Evolutionary conservation across 2,113 vertebrate species (phyloP).

Genomic region (Malurus elegans): DNA sequence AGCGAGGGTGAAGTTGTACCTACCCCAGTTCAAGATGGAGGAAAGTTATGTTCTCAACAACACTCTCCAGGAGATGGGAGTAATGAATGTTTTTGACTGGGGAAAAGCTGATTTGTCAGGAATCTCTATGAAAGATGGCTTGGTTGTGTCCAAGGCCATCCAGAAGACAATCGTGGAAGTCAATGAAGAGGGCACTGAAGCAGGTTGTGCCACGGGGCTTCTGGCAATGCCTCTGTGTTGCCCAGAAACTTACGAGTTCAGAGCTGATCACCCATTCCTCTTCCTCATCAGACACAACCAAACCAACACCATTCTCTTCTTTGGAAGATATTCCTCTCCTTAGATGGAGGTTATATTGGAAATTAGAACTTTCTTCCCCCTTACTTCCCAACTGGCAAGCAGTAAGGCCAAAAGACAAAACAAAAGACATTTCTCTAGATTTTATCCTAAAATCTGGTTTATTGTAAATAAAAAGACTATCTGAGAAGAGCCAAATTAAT

Average conservation of each 20-base stretch:
- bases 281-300: constrained; percentile 67
- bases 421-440: background rate
- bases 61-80: constrained; percentile 55
- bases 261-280: constrained; percentile 69
- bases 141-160: constrained; percentile 64
- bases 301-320: constrained; percentile 65
- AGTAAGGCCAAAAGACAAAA: background rate
- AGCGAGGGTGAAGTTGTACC: constrained; percentile 52
- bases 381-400: background rate
- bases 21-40: constrained; percentile 74
- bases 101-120: constrained; percentile 74
- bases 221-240: constrained; percentile 2
- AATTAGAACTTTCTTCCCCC: background rate
- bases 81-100: constrained; percentile 65
- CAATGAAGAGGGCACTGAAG: constrained; percentile 71
- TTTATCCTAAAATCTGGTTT: background rate
- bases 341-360: background rate
- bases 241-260: constrained; percentile 35
- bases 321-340: constrained; percentile 67
- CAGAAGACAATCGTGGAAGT: constrained; percentile 72
- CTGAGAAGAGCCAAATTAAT: background rate
- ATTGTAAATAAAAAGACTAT: background rate
- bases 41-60: constrained; percentile 50
- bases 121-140: constrained; percentile 53
- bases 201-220: background rate